Percentiles rank a stretch among this genome's conserved stretches.
phyloP scores from a whole-genome alignment of 2,797 vertebrate species.

The Rhinoraja longicauda region DNA sequence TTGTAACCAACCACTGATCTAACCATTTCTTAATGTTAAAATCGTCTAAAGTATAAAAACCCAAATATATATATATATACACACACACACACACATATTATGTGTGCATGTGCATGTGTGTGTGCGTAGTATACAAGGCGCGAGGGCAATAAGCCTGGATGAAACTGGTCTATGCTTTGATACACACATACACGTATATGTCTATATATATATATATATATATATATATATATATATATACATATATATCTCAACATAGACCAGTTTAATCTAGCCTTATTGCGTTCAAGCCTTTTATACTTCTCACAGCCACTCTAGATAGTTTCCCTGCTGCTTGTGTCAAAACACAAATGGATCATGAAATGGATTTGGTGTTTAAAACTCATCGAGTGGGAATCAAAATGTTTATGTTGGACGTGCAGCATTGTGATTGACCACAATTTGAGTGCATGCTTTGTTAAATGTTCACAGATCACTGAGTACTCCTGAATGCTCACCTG shows the following conservation, averaged over 20 bases:
- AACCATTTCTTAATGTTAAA: background rate
- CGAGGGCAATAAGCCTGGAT: background rate
- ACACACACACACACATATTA: too few relatives aligned
- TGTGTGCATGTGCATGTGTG: too few relatives aligned
- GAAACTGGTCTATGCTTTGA: background rate
- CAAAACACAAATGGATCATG: background rate
- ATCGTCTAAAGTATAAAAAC: background rate
- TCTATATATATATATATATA: too few relatives aligned
- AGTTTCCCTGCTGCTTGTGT: background rate
- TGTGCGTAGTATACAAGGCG: background rate
- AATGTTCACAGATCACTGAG: background rate
- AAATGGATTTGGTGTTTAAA: background rate
- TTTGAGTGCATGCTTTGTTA: background rate
- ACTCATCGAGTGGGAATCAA: background rate
- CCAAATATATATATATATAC: too few relatives aligned
- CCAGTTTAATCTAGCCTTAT: background rate
- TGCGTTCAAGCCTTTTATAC: background rate
- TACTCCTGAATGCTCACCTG: conserved; percentile 60
- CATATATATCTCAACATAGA: background rate
- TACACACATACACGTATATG: too few relatives aligned
- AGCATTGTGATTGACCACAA: background rate
- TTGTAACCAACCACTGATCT: background rate
- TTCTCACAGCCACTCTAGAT: background rate
- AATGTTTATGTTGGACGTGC: background rate
- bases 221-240: too few relatives aligned